phyloP scores from a whole-genome alignment of 2,113 vertebrate genomes.

The Malurus elegans region DNA sequence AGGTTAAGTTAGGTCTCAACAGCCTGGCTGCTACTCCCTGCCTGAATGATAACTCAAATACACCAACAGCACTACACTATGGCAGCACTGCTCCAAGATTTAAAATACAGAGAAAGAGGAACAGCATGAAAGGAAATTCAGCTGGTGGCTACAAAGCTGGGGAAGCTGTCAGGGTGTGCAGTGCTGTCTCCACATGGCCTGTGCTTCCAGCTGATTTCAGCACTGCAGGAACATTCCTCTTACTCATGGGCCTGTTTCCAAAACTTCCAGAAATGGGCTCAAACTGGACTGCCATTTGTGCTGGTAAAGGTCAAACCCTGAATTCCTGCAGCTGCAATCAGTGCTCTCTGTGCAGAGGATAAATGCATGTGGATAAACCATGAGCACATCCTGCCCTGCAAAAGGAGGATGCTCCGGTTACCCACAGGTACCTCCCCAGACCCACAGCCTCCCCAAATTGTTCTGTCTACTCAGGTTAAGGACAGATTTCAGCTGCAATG shows the following conservation, averaged over 20 bases:
- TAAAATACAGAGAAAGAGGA: not conserved
- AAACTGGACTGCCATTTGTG: not conserved
- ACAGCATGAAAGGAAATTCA: not conserved
- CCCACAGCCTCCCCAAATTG: not conserved
- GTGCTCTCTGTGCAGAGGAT: not conserved
- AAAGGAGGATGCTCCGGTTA: not conserved
- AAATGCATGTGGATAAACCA: not conserved
- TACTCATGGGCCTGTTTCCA: not conserved
- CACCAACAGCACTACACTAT: not conserved
- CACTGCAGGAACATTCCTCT: not conserved
- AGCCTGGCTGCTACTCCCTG: not conserved
- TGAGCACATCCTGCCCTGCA: not conserved
- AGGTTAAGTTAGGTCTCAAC: not conserved
- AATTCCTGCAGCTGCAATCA: not conserved
- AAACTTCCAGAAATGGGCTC: not conserved
- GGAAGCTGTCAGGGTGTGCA: not conserved
- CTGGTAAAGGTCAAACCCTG: not conserved
- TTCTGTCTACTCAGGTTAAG: not conserved
- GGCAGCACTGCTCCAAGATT: not conserved
- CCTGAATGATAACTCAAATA: not conserved
- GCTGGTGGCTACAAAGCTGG: not conserved
- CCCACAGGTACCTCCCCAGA: not conserved
- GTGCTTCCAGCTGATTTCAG: not conserved
- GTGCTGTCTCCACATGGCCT: not conserved
- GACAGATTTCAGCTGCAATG: not conserved